Evolutionary conservation across 2,888 invertebrate species (phyloP).

Genomic region (Drosophila planitibia): DNA sequence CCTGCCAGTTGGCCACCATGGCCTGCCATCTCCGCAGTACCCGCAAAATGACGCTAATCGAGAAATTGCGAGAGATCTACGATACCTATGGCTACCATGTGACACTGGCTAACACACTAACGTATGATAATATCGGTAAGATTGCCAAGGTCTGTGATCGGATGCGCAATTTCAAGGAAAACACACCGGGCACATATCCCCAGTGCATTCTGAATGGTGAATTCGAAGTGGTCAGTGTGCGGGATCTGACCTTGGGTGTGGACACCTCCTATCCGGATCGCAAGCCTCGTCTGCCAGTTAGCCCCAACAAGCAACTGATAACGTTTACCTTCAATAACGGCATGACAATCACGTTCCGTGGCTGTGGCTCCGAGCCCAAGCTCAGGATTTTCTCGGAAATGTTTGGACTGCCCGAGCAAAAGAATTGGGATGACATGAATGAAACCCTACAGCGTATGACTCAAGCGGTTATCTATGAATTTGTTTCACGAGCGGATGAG

Average conservation of each 20-base stretch:
- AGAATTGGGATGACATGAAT: slow-evolving; percentile 88
- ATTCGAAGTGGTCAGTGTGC: slow-evolving; percentile 89
- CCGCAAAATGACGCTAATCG: slow-evolving; percentile 87
- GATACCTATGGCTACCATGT: slow-evolving; percentile 95
- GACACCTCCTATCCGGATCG: slow-evolving; percentile 90
- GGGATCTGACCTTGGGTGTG: slow-evolving; percentile 94
- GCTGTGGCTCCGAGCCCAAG: slow-evolving; percentile 98
- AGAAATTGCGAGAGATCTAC: slow-evolving; percentile 92
- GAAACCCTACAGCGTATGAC: slow-evolving; percentile 90
- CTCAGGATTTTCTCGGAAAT: slow-evolving; percentile 98
- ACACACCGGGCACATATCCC: slow-evolving; percentile 89
- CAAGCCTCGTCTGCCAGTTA: slow-evolving; percentile 90
- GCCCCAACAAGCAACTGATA: slow-evolving; percentile 92
- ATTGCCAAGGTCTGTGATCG: slow-evolving; percentile 92
- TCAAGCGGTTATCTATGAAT: slow-evolving; percentile 91
- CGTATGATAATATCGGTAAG: slow-evolving; percentile 90
- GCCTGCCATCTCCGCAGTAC: slow-evolving; percentile 89
- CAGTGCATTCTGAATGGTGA: slow-evolving; percentile 87
- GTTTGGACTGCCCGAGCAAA: slow-evolving; percentile 89
- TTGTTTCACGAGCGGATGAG: slow-evolving; percentile 89
- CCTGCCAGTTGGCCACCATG: slow-evolving; percentile 92
- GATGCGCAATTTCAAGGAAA: slow-evolving; percentile 89
- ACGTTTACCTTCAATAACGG: slow-evolving; percentile 96
- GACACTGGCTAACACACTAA: slow-evolving; percentile 91
- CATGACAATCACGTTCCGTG: slow-evolving; percentile 93